A percentile compares a stretch with the other conserved stretches of the same genome.
phyloP scores from a whole-genome alignment of 2,888 invertebrate species.

The Nomada goodeniana region DNA sequence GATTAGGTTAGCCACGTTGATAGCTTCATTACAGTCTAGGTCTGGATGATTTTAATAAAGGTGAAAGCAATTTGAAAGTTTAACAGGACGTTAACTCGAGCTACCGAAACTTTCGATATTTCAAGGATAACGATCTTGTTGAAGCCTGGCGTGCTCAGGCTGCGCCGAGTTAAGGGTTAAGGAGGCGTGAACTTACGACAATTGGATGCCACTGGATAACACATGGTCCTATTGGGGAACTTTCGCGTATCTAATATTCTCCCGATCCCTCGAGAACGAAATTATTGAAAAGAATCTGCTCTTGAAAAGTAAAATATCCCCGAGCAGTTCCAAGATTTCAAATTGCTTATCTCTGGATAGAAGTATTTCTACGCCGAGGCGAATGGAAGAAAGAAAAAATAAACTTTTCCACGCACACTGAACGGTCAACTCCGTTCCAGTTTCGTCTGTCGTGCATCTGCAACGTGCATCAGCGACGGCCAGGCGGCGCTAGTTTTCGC shows the following conservation, averaged over 20 bases:
- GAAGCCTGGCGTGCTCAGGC: constrained; percentile 46
- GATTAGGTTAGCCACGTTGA: constrained; percentile 37
- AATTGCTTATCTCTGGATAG: no score
- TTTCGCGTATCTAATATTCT: constrained; percentile 57
- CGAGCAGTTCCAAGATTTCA: no score
- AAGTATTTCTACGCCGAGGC: no score
- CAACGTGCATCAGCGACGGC: constrained; percentile 3
- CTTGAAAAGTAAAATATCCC: no score
- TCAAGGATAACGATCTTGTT: constrained; percentile 62
- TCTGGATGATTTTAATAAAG: constrained; percentile 63
- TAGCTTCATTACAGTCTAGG: constrained; percentile 48
- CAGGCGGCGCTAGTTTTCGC: constrained; percentile 2
- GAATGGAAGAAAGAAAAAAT: no score
- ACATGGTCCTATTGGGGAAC: constrained; percentile 65
- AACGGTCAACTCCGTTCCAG: neutral
- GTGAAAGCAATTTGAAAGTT: constrained; percentile 60
- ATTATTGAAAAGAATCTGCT: no score
- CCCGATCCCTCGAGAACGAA: neutral
- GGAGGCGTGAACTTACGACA: constrained; percentile 69
- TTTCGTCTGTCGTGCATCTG: constrained; percentile 26
- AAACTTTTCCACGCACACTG: no score
- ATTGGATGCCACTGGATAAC: constrained; percentile 66
- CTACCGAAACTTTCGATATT: constrained; percentile 58
- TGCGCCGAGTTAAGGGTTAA: constrained; percentile 55
- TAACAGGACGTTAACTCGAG: constrained; percentile 26